These are phyloP conservation scores for Nebria brevicollis DNA, from an alignment of 2,888 invertebrate species.

Conservation along the genomic window DNA sequence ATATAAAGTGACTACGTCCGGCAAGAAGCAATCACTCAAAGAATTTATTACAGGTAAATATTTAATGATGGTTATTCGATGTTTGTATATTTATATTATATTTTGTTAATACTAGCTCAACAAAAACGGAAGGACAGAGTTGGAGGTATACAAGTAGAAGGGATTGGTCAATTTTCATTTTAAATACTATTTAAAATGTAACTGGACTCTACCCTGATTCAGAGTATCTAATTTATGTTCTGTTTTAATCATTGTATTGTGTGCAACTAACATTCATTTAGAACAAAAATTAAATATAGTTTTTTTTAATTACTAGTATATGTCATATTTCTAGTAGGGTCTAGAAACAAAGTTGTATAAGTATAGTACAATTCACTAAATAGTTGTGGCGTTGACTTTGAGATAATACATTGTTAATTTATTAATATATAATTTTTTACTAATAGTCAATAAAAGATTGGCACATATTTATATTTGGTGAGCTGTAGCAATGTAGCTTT, in stretches of 20 bases:
- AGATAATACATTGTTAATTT: no score
- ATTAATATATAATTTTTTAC: no score
- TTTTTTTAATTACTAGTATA: conserved; percentile 16
- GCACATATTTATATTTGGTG: no score
- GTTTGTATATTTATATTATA: conserved; percentile 18
- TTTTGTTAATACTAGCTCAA: conserved; percentile 63
- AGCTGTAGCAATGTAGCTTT: not conserved
- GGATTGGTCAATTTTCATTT: not conserved
- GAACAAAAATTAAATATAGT: not conserved
- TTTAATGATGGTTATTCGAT: conserved; percentile 24
- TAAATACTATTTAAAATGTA: not conserved
- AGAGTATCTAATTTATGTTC: conserved; percentile 25
- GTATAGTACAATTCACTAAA: not conserved
- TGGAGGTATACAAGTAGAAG: conserved; percentile 29
- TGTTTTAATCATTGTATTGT: conserved; percentile 35
- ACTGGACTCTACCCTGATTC: conserved; percentile 3
- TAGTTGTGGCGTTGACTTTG: not conserved
- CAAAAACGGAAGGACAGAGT: conserved; percentile 64
- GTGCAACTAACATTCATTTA: not conserved
- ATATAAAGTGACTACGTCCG: conserved; percentile 82
- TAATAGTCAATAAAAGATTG: no score
- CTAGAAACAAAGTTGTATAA: not conserved
- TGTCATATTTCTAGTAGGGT: conserved; percentile 25
- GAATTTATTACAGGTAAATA: conserved; percentile 79
- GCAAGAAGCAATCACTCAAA: conserved; percentile 78